Base-by-base conservation (phyloP, 2,797 vertebrate species). In the Tenualosa thibaudeaui region DNA sequence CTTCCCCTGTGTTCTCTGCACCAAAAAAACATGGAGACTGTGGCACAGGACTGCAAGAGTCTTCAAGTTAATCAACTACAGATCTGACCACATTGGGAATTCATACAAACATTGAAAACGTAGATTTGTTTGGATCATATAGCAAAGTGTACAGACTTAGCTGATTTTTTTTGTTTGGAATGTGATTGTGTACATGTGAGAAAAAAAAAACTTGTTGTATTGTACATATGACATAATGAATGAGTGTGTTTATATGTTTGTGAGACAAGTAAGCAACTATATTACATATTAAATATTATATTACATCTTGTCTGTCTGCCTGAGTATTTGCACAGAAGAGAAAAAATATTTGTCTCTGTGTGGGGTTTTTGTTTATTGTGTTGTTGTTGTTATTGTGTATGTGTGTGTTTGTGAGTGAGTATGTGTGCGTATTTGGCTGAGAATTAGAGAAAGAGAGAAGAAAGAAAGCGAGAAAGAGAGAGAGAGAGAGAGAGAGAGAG, bases 51-150 rank as follows among this genome's bases (percentile, higher is more conserved):
- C 40, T 22, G 37, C 40, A 78, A 19, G 71, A 78, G 5, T 78
- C 71, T 78, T 78, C 46, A 43, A 46, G 71, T 78, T 78, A 78
- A 78, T 78, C 40, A 78, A 78, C 71, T 46, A 46, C 71, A 78
- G 71, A 46, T 78, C 26, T 40, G 40, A 78, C 71, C 71, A 78
- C 40, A 78, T 43, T 78, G 26, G 4, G 71, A 46, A 78, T 46
- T 78, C 40, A 46, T 46, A 24, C 58, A 43, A 78, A 78, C 71
- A 46, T 10, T 78, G 40, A 43, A 78, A 78, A 46, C 40, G 43
- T 78, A 43, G 17, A 43, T 78, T 78, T 62, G 58, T 62, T 62
- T 62, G 58, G 58, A 62, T 62, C n/a, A 24, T n/a, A n/a, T 24
- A n/a, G 22, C 37, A 78, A 43, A 46, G 71, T 78, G 17, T 7